Conservation (phyloP, 2,113 vertebrate species). For the Xiphorhynchus elegans region DNA sequence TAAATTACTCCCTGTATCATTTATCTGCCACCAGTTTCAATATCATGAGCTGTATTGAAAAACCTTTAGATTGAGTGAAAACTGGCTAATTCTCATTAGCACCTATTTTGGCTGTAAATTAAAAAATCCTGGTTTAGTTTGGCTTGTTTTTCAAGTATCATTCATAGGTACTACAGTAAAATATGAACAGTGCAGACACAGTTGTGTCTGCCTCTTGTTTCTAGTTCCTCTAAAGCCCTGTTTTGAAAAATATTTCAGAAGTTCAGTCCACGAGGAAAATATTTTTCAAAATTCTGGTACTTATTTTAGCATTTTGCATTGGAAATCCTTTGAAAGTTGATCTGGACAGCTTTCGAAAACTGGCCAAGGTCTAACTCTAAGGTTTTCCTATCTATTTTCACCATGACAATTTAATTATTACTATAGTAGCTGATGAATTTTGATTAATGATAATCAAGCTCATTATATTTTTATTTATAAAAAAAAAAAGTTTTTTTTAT, state of each 20-base stretch:
- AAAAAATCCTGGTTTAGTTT: background rate
- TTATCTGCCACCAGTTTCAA: background rate
- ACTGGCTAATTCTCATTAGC: constrained; percentile 17
- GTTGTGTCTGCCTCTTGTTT: background rate
- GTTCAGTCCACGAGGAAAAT: background rate
- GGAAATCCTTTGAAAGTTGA: background rate
- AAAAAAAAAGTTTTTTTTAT: background rate
- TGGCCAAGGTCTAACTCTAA: background rate
- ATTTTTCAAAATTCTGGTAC: background rate
- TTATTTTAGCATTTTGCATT: background rate
- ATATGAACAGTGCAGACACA: background rate
- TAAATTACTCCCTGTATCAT: background rate
- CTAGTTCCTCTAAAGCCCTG: background rate
- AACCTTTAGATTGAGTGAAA: constrained; percentile 21
- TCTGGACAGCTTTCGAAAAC: background rate
- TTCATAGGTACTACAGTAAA: background rate
- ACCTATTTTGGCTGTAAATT: background rate
- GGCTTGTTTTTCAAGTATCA: background rate
- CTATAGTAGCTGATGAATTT: background rate
- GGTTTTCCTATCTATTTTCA: background rate
- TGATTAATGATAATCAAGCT: background rate
- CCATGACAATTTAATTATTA: background rate
- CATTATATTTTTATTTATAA: background rate
- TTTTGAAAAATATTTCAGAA: background rate
- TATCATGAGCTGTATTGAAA: background rate